Conservation (phyloP, 1,140 invertebrate species). For the Belonocnema kinseyi region DNA sequence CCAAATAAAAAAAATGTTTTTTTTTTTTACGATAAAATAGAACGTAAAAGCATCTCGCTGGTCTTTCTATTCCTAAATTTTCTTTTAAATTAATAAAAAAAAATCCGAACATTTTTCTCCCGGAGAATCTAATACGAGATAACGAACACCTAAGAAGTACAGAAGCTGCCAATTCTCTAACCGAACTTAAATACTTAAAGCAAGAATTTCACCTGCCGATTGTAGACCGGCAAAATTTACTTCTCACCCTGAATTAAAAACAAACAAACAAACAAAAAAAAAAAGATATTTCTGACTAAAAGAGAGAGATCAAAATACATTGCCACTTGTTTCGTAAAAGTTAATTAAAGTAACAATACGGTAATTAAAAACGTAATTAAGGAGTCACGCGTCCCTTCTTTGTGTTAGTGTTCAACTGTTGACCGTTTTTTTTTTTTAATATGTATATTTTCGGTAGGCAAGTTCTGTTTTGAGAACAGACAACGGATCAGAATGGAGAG, state of each 20-base stretch:
- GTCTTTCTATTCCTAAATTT: background rate
- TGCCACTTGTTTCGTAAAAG: slow-evolving; percentile 81
- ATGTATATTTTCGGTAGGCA: slow-evolving; percentile 53
- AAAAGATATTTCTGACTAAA: slow-evolving; percentile 79
- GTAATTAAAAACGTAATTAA: slow-evolving; percentile 73
- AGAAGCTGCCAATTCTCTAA: slow-evolving; percentile 72
- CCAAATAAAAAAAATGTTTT: too few species aligned
- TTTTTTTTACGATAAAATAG: too few species aligned
- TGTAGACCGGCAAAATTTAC: slow-evolving; percentile 63
- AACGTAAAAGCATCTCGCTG: too few species aligned
- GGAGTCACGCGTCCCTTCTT: slow-evolving; percentile 61
- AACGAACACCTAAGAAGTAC: slow-evolving; percentile 70
- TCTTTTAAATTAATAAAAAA: background rate
- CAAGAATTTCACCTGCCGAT: slow-evolving; percentile 58
- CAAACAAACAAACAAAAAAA: slow-evolving; percentile 59
- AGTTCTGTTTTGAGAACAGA: slow-evolving; percentile 64
- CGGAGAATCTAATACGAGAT: slow-evolving; percentile 49
- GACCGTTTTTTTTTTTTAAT: slow-evolving; percentile 39
- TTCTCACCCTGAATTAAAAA: slow-evolving; percentile 69
- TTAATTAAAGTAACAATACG: slow-evolving; percentile 75
- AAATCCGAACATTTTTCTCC: slow-evolving; percentile 6
- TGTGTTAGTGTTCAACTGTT: slow-evolving; percentile 57
- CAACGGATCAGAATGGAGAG: slow-evolving; percentile 53
- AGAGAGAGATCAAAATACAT: slow-evolving; percentile 84
- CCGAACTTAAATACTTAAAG: slow-evolving; percentile 50